Evolutionary conservation across 2,797 vertebrate genomes (phyloP).

Genomic region (Myotis daubentonii): DNA sequence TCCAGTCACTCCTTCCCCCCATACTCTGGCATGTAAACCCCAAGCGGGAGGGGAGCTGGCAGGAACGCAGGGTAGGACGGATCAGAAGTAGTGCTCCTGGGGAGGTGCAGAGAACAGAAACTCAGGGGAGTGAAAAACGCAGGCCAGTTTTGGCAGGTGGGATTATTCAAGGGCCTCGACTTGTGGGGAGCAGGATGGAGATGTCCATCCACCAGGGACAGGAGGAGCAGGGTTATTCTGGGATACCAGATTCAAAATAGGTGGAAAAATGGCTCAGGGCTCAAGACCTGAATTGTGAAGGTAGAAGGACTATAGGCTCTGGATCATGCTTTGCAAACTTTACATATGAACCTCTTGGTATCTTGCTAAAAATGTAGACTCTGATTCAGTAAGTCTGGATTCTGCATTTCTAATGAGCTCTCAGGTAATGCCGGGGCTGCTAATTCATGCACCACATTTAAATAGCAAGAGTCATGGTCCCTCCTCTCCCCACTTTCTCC

Average conservation of each 20-base stretch:
- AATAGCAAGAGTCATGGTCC: not conserved
- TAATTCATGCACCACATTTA: not conserved
- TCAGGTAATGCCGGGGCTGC: not conserved
- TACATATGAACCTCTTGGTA: not conserved
- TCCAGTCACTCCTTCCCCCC: not conserved
- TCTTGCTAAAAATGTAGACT: slow-evolving; percentile 7
- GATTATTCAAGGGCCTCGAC: not conserved
- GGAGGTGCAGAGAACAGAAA: not conserved
- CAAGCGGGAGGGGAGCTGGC: not conserved
- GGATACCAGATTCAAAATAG: slow-evolving; percentile 36
- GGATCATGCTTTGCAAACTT: not conserved
- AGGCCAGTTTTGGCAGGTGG: not conserved
- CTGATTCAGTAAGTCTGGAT: not conserved
- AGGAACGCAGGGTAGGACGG: not conserved
- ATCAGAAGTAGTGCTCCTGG: not conserved
- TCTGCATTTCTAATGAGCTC: not conserved
- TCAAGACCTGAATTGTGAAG: not conserved
- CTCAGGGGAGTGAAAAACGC: not conserved
- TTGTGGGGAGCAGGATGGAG: not conserved
- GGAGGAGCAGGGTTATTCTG: not conserved
- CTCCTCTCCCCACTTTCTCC: not conserved
- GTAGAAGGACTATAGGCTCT: not conserved
- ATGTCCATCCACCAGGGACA: not conserved
- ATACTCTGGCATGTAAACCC: not conserved
- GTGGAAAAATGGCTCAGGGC: not conserved